Evolutionary conservation across 2,113 vertebrate species (phyloP).

Genomic region (Plectropomus leopardus): DNA sequence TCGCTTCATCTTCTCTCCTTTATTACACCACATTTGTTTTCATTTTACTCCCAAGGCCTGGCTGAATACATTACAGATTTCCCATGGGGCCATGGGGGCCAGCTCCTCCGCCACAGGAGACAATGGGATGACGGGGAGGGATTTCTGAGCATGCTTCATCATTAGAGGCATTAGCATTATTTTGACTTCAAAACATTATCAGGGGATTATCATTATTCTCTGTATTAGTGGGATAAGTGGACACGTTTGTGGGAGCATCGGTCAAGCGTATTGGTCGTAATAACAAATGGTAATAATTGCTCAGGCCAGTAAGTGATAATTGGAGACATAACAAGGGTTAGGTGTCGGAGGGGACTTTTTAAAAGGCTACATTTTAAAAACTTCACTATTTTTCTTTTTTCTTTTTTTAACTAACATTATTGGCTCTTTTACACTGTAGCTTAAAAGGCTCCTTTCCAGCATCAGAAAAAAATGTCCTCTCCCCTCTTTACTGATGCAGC

Average conservation of each 20-base stretch:
- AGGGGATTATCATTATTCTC: constrained; percentile 64
- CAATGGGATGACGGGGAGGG: constrained; percentile 72
- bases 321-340: constrained; percentile 32
- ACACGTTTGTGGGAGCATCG: constrained; percentile 43
- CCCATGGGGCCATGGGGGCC: constrained; percentile 75
- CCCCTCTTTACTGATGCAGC: constrained; percentile 1
- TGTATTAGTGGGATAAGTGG: constrained; percentile 55
- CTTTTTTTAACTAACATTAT: too few species aligned
- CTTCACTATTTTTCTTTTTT: neutral
- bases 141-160: constrained; percentile 77
- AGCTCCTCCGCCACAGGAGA: constrained; percentile 68
- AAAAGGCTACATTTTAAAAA: neutral
- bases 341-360: neutral
- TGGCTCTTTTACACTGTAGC: too few species aligned
- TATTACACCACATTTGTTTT: constrained; percentile 87
- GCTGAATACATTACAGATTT: constrained; percentile 84
- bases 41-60: constrained; percentile 84
- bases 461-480: constrained; percentile 3
- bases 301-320: constrained; percentile 41
- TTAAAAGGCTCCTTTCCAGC: constrained; percentile 4
- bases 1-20: constrained; percentile 85
- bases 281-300: constrained; percentile 38
- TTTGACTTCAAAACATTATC: constrained; percentile 71
- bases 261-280: constrained; percentile 49
- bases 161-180: constrained; percentile 76